Evolutionary conservation across 2,113 vertebrate species (phyloP).

Genomic region (Corapipo altera): DNA sequence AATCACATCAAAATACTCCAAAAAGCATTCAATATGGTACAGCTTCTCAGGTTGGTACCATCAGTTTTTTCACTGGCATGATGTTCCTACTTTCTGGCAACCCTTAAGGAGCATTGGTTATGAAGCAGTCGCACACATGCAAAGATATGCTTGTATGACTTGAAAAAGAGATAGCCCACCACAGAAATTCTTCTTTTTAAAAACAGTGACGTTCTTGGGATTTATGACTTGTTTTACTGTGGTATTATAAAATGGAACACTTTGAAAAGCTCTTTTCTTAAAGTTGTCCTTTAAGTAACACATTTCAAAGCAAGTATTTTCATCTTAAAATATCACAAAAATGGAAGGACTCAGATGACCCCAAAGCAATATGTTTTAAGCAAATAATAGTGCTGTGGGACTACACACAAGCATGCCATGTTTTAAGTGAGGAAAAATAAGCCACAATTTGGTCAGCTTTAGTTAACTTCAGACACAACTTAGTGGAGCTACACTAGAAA

Average conservation of each 20-base stretch:
- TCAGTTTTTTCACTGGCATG: not conserved
- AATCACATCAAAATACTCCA: not conserved
- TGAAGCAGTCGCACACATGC: not conserved
- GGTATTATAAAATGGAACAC: not conserved
- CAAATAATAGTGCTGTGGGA: not conserved
- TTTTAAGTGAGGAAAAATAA: not conserved
- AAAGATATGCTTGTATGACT: not conserved
- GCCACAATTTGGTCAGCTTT: not conserved
- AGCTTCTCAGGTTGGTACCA: not conserved
- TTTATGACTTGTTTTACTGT: not conserved
- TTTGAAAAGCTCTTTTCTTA: not conserved
- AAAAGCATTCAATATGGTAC: not conserved
- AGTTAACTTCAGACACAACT: not conserved
- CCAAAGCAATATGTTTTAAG: not conserved
- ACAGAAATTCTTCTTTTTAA: not conserved
- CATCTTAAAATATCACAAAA: not conserved
- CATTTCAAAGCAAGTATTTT: not conserved
- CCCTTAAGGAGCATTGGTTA: not conserved
- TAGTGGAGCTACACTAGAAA: not conserved
- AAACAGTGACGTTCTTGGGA: not conserved
- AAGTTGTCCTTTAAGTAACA: not conserved
- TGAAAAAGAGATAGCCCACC: not conserved
- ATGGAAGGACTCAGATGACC: not conserved
- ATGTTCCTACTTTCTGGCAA: not conserved
- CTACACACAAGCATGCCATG: not conserved